A percentile compares a stretch with the other conserved stretches of the same genome.
phyloP scores from a whole-genome alignment of 2,113 vertebrate species.

The Oreocharis arfaki region DNA sequence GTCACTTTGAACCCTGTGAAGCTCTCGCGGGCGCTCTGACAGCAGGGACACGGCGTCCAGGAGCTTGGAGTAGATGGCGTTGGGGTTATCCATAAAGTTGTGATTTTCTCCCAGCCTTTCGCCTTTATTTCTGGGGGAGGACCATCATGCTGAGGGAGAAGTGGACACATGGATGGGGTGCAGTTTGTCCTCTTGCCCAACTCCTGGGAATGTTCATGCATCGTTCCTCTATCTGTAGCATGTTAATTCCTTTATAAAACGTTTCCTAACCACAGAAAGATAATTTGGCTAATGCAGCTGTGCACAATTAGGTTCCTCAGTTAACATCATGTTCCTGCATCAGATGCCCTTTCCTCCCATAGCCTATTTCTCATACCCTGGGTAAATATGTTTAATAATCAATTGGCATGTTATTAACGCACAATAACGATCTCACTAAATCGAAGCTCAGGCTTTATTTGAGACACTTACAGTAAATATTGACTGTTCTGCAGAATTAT shows the following conservation, averaged over 20 bases:
- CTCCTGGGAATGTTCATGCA: background rate
- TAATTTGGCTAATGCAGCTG: constrained; percentile 62
- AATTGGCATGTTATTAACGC: constrained; percentile 74
- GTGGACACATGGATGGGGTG: background rate
- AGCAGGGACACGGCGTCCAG: background rate
- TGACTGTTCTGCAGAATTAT: constrained; percentile 73
- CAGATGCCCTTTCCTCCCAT: constrained; percentile 38
- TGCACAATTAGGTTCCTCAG: constrained; percentile 48
- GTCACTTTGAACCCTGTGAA: background rate
- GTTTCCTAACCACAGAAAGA: constrained; percentile 41
- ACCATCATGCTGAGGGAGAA: background rate
- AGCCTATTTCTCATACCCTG: constrained; percentile 63
- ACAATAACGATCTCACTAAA: constrained; percentile 65
- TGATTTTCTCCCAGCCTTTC: background rate
- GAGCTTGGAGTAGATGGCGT: rapidly evolving
- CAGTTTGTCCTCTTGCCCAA: constrained; percentile 1
- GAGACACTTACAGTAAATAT: constrained; percentile 71
- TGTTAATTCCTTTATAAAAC: constrained; percentile 44
- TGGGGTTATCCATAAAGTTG: background rate
- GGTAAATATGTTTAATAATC: constrained; percentile 76
- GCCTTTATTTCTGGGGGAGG: background rate
- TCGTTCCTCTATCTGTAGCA: background rate
- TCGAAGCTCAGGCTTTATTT: constrained; percentile 73
- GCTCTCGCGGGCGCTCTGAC: rapidly evolving
- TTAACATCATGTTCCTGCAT: constrained; percentile 53